These are phyloP conservation scores for Lepidurus arcticus DNA, from an alignment of 1,140 invertebrate genomes.

Conservation along the genomic window DNA sequence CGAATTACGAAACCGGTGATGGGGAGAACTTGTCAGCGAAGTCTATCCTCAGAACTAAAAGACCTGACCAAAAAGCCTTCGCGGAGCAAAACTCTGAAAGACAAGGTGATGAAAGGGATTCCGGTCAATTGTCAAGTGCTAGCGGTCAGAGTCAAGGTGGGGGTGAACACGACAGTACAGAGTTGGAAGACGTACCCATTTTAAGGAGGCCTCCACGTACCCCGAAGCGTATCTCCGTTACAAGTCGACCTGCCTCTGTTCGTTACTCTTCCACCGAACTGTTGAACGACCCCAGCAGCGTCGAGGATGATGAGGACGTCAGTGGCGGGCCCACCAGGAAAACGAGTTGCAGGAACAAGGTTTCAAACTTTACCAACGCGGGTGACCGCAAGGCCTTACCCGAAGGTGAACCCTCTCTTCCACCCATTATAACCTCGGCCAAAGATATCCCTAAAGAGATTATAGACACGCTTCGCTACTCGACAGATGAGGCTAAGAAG, in stretches of 20 bases:
- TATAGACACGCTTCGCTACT: conserved; percentile 34
- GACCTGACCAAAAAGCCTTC: not conserved
- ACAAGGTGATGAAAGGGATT: not conserved
- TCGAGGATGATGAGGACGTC: not conserved
- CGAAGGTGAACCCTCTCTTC: not conserved
- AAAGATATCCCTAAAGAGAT: conserved; percentile 31
- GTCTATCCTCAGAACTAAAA: not conserved
- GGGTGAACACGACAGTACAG: not conserved
- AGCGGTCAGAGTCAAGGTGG: not conserved
- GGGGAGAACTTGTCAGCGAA: not conserved
- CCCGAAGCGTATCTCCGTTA: not conserved
- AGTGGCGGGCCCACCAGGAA: not conserved
- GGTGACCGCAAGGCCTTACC: not conserved
- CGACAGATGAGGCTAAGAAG: conserved; percentile 31
- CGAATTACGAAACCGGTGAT: not conserved
- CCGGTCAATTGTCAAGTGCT: not conserved
- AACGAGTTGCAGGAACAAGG: not conserved
- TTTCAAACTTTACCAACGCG: not conserved
- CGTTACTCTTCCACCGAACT: not conserved
- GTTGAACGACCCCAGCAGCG: not conserved
- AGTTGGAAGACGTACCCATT: not conserved
- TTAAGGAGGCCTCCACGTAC: not conserved
- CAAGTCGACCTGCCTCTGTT: not conserved
- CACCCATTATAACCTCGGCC: conserved; percentile 22
- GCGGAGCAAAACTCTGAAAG: not conserved